Conservation (phyloP, 2,888 invertebrate genomes). For the Apantesis nais region DNA sequence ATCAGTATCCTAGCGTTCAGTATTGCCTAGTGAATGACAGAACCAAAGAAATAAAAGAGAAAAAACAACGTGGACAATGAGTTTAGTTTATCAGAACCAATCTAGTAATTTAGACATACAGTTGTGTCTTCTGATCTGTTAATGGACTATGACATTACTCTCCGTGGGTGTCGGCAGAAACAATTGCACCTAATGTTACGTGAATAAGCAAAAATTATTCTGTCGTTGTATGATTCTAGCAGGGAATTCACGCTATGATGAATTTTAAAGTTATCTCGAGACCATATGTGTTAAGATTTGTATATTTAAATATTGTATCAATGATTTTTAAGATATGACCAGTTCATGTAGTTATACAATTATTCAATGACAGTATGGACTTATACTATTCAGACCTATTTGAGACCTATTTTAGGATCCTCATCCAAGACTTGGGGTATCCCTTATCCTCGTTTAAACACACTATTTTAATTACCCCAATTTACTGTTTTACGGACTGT, state of each 20-base stretch:
- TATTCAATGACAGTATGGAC: not conserved
- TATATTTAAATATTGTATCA: not conserved
- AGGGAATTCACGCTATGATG: not conserved
- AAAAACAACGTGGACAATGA: not conserved
- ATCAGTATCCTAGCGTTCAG: no score
- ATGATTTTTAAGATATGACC: not conserved
- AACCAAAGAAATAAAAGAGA: slow-evolving; percentile 5
- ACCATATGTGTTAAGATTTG: not conserved
- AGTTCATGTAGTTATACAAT: no score
- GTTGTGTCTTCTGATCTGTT: slow-evolving; percentile 8
- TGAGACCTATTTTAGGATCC: not conserved
- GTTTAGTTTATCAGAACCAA: slow-evolving; percentile 15
- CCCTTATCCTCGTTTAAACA: not conserved
- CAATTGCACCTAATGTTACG: slow-evolving; percentile 14
- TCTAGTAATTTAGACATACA: slow-evolving; percentile 21
- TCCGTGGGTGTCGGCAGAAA: slow-evolving; percentile 14
- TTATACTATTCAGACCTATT: not conserved
- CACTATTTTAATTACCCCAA: no score
- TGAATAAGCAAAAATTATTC: slow-evolving; percentile 1
- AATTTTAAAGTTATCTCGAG: not conserved
- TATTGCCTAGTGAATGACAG: not conserved
- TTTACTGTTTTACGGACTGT: no score
- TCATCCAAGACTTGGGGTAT: not conserved
- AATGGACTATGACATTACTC: slow-evolving; percentile 17
- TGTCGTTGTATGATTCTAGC: not conserved